Evolutionary conservation across 1,140 invertebrate species (phyloP).

Genomic region (Hydropsyche tenuis): DNA sequence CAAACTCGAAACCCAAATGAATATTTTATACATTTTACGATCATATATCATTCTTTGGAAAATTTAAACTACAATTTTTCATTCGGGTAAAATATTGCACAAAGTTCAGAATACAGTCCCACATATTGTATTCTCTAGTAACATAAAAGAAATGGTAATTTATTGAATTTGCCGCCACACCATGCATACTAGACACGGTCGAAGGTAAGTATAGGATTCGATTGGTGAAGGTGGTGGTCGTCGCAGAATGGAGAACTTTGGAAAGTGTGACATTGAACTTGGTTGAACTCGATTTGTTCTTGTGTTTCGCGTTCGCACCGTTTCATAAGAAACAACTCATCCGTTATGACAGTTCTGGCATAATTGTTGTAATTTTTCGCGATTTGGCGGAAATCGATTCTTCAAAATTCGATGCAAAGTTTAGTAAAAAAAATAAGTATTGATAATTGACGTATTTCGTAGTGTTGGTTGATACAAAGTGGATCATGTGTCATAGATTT

Average conservation of each 20-base stretch:
- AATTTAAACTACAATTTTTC: too few relatives aligned
- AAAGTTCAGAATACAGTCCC: too few relatives aligned
- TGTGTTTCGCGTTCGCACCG: slow-evolving; percentile 13
- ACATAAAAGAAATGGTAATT: too few relatives aligned
- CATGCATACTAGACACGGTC: too few relatives aligned
- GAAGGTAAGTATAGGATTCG: too few relatives aligned
- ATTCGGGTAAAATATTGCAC: too few relatives aligned
- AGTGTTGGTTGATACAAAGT: background rate
- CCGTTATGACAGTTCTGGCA: slow-evolving; percentile 37
- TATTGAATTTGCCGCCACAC: too few relatives aligned
- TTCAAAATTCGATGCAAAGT: background rate
- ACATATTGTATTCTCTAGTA: too few relatives aligned
- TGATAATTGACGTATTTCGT: background rate
- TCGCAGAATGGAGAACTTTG: slow-evolving; percentile 1
- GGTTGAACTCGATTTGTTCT: slow-evolving; percentile 42
- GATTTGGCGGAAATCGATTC: background rate
- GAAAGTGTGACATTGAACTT: slow-evolving; percentile 49
- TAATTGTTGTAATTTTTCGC: slow-evolving; percentile 39
- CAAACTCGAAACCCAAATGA: slow-evolving; percentile 25
- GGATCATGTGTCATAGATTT: background rate
- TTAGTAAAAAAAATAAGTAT: background rate
- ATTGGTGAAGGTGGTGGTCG: too few relatives aligned
- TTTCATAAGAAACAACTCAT: slow-evolving; percentile 35
- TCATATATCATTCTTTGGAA: too few relatives aligned
- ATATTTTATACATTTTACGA: too few relatives aligned